These are phyloP conservation scores for Cryptocephalus moraei DNA, from an alignment of 2,888 invertebrate genomes.

Conservation along the genomic window DNA sequence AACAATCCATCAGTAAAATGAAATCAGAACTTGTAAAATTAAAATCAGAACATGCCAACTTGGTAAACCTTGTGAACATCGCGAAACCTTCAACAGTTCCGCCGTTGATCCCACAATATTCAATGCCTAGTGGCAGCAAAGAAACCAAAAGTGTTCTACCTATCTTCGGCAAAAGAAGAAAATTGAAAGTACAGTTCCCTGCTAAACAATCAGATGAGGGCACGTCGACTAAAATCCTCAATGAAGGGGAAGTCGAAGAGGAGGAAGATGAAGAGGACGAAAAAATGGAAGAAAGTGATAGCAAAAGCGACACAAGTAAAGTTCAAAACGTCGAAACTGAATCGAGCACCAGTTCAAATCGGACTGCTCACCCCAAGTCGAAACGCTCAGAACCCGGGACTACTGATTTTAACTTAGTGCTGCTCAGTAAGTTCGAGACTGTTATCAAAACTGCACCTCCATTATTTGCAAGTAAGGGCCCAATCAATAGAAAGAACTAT, in stretches of 20 bases:
- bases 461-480: too few relatives aligned
- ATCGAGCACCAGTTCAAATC: too few relatives aligned
- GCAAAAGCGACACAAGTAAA: not conserved
- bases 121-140: constrained; percentile 12
- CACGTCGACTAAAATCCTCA: constrained; percentile 9
- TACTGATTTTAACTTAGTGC: too few relatives aligned
- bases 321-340: not conserved
- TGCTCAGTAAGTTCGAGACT: too few relatives aligned
- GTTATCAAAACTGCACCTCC: too few relatives aligned
- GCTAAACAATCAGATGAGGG: constrained; percentile 10
- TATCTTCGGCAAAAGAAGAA: constrained; percentile 46
- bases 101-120: constrained; percentile 32
- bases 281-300: not conserved
- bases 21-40: constrained; percentile 60
- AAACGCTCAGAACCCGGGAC: too few relatives aligned
- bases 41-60: constrained; percentile 54
- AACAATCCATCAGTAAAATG: constrained; percentile 52
- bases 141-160: constrained; percentile 26
- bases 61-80: constrained; percentile 63
- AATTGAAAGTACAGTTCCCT: constrained; percentile 41
- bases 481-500: too few relatives aligned
- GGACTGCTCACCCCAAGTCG: not conserved
- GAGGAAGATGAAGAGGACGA: constrained; percentile 41
- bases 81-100: constrained; percentile 59
- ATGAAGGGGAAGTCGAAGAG: constrained; percentile 28